Base-by-base conservation (phyloP, 2,888 invertebrate genomes). In the Brachyptera risi region DNA sequence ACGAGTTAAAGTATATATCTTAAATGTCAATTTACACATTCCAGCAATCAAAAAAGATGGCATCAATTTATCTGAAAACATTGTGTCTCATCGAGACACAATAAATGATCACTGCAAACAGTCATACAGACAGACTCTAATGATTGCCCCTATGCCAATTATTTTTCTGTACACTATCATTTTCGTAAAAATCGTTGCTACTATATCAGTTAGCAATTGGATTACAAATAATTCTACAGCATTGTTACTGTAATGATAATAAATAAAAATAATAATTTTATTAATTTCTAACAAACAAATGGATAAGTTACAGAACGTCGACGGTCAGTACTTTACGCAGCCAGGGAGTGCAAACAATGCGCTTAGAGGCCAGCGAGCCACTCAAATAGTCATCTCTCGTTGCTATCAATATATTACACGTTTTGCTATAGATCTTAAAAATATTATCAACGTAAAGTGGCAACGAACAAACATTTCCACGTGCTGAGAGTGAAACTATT, bases 261-360 rank as follows among this genome's bases (percentile, higher is more conserved):
- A 31, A 31, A 31, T 31, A 31, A 31, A n/a, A n/a, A 31, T 31
- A 31, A 11, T 31, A 11, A 31, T n/a, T n/a, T n/a, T n/a, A 31
- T 31, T 11, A 31, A 31, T 31, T 5, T 31, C 7, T 11, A 31
- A 31, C 31, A 31, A 5, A 31, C 31, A 31, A 31, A 11, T 31
- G n/a, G n/a, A n/a, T n/a, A n/a, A n/a, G n/a, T n/a, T n/a, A n/a
- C n/a, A n/a, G n/a, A n/a, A n/a, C n/a, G n/a, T n/a, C n/a, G n/a
- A n/a, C n/a, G n/a, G n/a, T n/a, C n/a, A n/a, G n/a, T 42, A 61
- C 58, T 19, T 42, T 23, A 47, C 23, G 47, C 47, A 65, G 66
- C 66, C 66, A 67, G 65, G 63, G 85, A 86, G 87, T 88, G 87
- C 88, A 88, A 88, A 88, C 88, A 88, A 88, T 88, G 88, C 87